phyloP scores from a whole-genome alignment of 2,888 invertebrate genomes.

The Idaea straminata region DNA sequence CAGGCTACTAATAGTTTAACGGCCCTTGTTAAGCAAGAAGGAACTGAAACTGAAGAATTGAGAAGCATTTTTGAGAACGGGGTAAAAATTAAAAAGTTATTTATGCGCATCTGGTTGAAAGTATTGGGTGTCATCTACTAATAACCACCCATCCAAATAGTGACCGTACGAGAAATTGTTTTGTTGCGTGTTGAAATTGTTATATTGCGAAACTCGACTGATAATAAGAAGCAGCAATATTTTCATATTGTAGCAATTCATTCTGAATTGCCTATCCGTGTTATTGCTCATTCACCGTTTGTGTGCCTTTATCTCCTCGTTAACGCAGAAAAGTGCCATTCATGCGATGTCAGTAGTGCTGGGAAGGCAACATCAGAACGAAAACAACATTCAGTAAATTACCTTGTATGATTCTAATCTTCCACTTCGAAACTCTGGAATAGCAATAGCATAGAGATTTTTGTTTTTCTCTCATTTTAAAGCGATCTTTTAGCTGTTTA shows the following conservation, averaged over 20 bases:
- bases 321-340: slow-evolving; percentile 32
- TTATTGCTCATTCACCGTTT: slow-evolving; percentile 40
- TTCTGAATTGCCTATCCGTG: slow-evolving; percentile 28
- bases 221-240: slow-evolving; percentile 12
- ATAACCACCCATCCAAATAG: too few species aligned
- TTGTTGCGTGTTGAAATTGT: too few species aligned
- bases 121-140: too few species aligned
- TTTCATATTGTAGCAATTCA: slow-evolving; percentile 25
- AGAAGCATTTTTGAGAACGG: too few species aligned
- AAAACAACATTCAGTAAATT: slow-evolving; percentile 2
- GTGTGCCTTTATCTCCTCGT: slow-evolving; percentile 38
- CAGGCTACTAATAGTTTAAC: too few species aligned
- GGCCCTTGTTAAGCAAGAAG: too few species aligned
- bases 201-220: not conserved
- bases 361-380: slow-evolving; percentile 3
- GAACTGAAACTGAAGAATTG: too few species aligned
- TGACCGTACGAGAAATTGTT: too few species aligned
- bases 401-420: slow-evolving; percentile 1
- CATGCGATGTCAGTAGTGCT: slow-evolving; percentile 23
- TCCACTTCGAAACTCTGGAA: not conserved
- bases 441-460: not conserved
- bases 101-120: too few species aligned
- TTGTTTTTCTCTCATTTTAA: too few species aligned
- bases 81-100: too few species aligned
- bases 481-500: too few species aligned